Evolutionary conservation across 2,113 vertebrate species (phyloP), one percentile per base, ranked within the genome.

Genomic region (Cottus gobio): DNA sequence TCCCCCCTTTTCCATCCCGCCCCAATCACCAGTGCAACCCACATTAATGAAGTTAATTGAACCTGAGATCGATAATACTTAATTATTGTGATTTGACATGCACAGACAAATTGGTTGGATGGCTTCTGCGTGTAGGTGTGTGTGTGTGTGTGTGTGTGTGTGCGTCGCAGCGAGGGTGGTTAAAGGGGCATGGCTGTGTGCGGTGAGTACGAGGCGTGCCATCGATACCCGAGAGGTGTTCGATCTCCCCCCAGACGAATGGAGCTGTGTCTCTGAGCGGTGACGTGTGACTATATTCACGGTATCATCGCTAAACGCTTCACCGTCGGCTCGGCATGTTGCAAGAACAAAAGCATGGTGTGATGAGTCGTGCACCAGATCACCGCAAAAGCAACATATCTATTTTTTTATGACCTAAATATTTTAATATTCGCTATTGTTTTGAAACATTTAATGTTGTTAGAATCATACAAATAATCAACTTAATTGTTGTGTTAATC

Each of bases 71-170:
- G 96, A 98, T 99, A 97, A 97, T 96, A 95, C 96, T 97, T 99
- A 98, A 99, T 99, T 99, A 98, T 98, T 97, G 96, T 96, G 95
- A 97, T 98, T 97, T 98, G 97, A 98, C 96, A 96, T 96, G 96
- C 93, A 89, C 95, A 97, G 97, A 97, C 96, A 97, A 96, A 98
- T 93, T 96, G 94, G 95, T 93, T 91, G 93, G 96, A 93, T 94
- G 93, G 93, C 90, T 92, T 73, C 65, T 92, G 88, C 85, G 75
- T 92, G 92, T 93, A 93, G 92, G 88, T 88, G 91, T 92, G 91
- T 92, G 93, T 85, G 92, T 93, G 95, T 92, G 91, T 87, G 75
- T 92, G 92, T 93, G 93, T 85, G 93, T 90, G 93, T 94, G 89
- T 92, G 92, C 24, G 52, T 56, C 44, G 71, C 63, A 68, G 72